Conservation (phyloP, 2,113 vertebrate genomes). For the Zingel zingel region DNA sequence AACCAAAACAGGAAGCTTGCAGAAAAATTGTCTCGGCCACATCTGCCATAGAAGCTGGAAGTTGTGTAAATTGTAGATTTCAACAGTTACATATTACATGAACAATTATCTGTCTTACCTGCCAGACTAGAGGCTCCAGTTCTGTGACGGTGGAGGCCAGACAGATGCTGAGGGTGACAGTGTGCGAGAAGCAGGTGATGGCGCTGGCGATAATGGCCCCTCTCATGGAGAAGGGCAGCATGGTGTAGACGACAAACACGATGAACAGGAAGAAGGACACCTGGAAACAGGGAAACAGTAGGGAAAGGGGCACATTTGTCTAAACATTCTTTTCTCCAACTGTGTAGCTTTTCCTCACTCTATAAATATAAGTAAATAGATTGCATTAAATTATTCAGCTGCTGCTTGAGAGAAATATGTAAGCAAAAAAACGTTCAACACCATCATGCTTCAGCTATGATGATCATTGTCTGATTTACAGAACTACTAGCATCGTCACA, state of each 20-base stretch:
- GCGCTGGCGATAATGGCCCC: constrained; percentile 93
- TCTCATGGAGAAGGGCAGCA: constrained; percentile 98
- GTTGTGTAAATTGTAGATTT: background rate
- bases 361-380: background rate
- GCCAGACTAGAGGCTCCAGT: constrained; percentile 93
- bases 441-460: background rate
- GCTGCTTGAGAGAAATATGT: background rate
- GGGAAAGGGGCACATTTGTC: background rate
- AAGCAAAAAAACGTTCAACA: background rate
- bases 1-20: background rate
- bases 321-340: background rate
- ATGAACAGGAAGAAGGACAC: constrained; percentile 99
- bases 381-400: background rate
- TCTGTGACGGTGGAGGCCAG: constrained; percentile 83
- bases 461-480: background rate
- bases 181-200: constrained; percentile 94
- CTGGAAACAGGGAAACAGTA: constrained; percentile 73
- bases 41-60: background rate
- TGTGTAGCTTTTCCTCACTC: background rate
- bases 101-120: constrained; percentile 79
- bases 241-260: constrained; percentile 98
- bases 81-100: background rate
- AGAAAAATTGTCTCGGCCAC: background rate
- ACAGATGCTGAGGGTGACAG: constrained; percentile 91
- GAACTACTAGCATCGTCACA: background rate